Base-by-base conservation (phyloP, 2,113 vertebrate species). In the Dipodomys ordii region DNA sequence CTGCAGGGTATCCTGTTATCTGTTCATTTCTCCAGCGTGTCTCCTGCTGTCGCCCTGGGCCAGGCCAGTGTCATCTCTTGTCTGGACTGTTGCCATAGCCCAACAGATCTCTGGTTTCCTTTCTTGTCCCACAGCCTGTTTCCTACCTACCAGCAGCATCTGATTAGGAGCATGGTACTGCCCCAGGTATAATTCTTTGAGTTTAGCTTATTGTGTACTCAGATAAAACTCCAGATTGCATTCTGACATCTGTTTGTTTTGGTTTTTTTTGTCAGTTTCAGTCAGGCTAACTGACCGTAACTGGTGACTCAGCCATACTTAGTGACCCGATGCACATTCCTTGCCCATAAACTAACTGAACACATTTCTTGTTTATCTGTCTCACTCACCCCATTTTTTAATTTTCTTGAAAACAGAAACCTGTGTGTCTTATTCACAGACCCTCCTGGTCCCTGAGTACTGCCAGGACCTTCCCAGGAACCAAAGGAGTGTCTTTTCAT, bases 371-470 rank as follows among this genome's bases (percentile, higher is more conserved):
- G 13, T 82, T 78, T 64, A 20, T 83, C 44, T 39, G 28, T 79
- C 44, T 78, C 25, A 13, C 23, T 80, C 71, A 11, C 60, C 74
- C 57, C 83, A 64, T 67, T 53, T 71, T 57, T 27, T 62, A 39
- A 25, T 64, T 72, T 90, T 93, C 68, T 83, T 67, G n/a, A 93
- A 72, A 68, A 91, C 69, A 89, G 73, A 76, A 19, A 49, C 39
- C 77, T 80, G 25, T 68, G 35, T 87, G n/a, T 87, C 76, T 68
- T 73, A 23, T 79, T 92, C 22, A 0, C 18, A 68, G 60, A 53
- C 22, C 60, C 72, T 20, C 30, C 30, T 1, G 65, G 69, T 72
- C 65, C 49, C 7, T 46, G n/a, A 25, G 49, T 62, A 28, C 28
- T 81, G 71, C 74, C 60, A 65, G 39, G 46, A 11, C 49, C 46